Conservation (phyloP, 2,888 invertebrate species). For the Tachina lurida region DNA sequence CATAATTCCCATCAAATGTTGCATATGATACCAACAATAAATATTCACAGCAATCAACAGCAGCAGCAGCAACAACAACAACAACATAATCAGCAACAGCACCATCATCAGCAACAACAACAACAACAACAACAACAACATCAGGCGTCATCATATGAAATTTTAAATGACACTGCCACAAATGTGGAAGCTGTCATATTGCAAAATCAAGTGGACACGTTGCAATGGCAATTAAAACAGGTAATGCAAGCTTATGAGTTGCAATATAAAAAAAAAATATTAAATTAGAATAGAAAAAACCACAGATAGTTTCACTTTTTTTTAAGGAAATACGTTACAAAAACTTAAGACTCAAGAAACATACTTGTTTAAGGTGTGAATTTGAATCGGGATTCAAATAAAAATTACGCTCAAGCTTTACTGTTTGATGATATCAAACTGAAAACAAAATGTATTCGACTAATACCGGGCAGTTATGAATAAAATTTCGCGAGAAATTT, state of each 20-base stretch:
- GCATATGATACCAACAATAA: conserved; percentile 60
- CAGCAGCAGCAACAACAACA: conserved; percentile 53
- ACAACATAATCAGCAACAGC: conserved; percentile 28
- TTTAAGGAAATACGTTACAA: background rate
- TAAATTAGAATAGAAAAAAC: background rate
- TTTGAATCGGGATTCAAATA: background rate
- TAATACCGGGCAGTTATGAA: too few species aligned
- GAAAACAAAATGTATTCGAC: too few species aligned
- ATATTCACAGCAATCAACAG: conserved; percentile 51
- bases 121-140: conserved; percentile 72
- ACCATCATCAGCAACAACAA: conserved; percentile 36
- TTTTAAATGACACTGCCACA: conserved; percentile 73
- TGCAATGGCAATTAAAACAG: conserved; percentile 89
- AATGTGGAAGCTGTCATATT: conserved; percentile 85
- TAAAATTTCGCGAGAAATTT: too few species aligned
- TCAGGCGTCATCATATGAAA: conserved; percentile 69
- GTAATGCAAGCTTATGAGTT: conserved; percentile 80
- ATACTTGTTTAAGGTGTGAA: conserved; percentile 36
- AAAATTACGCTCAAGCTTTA: background rate
- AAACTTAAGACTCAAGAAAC: conserved; percentile 67
- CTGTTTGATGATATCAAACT: too few species aligned
- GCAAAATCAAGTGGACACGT: conserved; percentile 87
- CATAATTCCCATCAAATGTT: conserved; percentile 47
- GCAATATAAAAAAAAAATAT: background rate
- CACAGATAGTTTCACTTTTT: background rate